Evolutionary conservation across 2,888 invertebrate genomes (phyloP), one percentile per base, ranked within the genome.

Genomic region (Hoplodrina blanda): DNA sequence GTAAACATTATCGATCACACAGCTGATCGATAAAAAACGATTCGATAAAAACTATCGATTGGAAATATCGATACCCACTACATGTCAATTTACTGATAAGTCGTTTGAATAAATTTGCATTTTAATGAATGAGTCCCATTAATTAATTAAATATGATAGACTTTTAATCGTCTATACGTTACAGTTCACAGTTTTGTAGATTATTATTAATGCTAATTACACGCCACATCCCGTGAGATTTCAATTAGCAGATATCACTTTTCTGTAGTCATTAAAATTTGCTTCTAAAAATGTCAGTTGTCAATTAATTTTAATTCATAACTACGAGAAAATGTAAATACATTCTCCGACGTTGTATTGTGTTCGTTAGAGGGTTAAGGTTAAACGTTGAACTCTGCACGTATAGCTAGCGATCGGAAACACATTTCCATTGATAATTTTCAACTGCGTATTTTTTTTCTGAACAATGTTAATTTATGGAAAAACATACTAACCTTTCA

Each of bases 401-500:
- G 62, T 64, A 69, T 76, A 70, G 65, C 61, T 65, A 62, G 62
- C 52, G 75, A 75, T 78, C 50, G 76, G 52, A 68, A 73, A 73
- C 78, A 69, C 50, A 79, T 75, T 72, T 76, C 76, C 83, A 83
- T 84, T 85, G 76, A 84, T 82, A 80, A 74, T 65, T 76, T 78
- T 62, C 68, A 75, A 82, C 73, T 64, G 59, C 66, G 63, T 62
- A 62, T 56, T 68, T 76, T 68, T 68, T 76, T 68, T 65, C 52
- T 25, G 30, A 64, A 72, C 74, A 79, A 72, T 73, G 75, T 80
- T 79, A 85, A 83, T 86, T 78, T 79, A 84, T 84, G 85, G 72
- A 83, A 84, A 89, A 91, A 91, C 57, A 81, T 78, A 84, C 93
- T 90, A 89, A 93, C 93, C 93, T 93, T 89, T 85, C 80, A 82